Evolutionary conservation across 2,113 vertebrate species (phyloP).

Genomic region (Lophius piscatorius): DNA sequence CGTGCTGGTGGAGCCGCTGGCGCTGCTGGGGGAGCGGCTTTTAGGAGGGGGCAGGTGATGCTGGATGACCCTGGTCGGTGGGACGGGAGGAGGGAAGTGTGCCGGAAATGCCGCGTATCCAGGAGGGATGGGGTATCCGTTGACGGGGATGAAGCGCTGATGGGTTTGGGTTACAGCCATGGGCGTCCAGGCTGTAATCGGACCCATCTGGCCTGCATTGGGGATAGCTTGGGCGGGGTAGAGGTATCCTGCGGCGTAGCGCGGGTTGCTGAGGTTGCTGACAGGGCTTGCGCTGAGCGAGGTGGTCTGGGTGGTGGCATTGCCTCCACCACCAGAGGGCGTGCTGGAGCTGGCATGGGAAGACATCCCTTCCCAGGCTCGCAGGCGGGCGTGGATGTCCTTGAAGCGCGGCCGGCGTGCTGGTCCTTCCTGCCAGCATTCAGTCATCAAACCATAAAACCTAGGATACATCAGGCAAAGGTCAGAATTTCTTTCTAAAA

Average conservation of each 20-base stretch:
- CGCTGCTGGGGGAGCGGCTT: constrained; percentile 97
- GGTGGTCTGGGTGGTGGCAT: constrained; percentile 98
- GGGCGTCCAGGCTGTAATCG: constrained; percentile 81
- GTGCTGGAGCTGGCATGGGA: constrained; percentile 97
- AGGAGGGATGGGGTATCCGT: constrained; percentile 93
- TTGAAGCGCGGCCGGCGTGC: constrained; percentile 91
- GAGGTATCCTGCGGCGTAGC: constrained; percentile 89
- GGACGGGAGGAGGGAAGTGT: constrained; percentile 83
- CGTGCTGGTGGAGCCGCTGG: constrained; percentile 97
- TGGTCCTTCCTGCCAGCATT: constrained; percentile 98
- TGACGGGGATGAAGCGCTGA: constrained; percentile 96
- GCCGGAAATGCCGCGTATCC: constrained; percentile 96
- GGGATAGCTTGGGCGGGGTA: constrained; percentile 88
- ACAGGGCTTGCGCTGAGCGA: constrained; percentile 97
- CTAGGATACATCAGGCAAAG: constrained; percentile 51
- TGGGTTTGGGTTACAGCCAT: constrained; percentile 84
- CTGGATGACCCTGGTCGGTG: constrained; percentile 87
- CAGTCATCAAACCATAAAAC: constrained; percentile 94
- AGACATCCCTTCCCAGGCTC: constrained; percentile 95
- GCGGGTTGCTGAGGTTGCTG: constrained; percentile 95
- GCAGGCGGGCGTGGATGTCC: constrained; percentile 91
- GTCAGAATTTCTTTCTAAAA: no score
- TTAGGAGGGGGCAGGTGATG: constrained; percentile 97
- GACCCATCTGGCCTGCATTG: constrained; percentile 86
- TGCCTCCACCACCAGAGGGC: constrained; percentile 93